Evolutionary conservation across 1,140 invertebrate genomes (phyloP).

Genomic region (Saccostrea glomerata): DNA sequence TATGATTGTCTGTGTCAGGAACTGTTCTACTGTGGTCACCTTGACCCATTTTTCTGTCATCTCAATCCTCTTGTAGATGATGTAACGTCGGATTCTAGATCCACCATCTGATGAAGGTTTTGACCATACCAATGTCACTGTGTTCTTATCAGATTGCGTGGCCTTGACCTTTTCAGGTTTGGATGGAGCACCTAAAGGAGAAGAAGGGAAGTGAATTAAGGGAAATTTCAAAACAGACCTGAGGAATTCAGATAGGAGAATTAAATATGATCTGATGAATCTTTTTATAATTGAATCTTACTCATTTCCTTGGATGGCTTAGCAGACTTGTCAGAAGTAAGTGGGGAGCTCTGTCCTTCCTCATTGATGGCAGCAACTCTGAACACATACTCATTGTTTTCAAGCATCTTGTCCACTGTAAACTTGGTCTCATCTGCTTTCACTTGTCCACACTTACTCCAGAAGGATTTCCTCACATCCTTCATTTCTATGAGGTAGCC

Average conservation of each 20-base stretch:
- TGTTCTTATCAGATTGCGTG: conserved; percentile 82
- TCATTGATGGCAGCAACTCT: conserved; percentile 95
- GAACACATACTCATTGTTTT: conserved; percentile 97
- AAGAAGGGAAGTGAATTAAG: conserved; percentile 32
- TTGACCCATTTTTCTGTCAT: conserved; percentile 68
- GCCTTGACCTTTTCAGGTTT: conserved; percentile 85
- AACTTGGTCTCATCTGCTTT: conserved; percentile 81
- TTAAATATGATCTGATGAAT: no score
- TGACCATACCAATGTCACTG: conserved; percentile 93
- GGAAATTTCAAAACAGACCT: not conserved
- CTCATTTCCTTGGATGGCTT: conserved; percentile 66
- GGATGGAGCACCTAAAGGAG: conserved; percentile 91
- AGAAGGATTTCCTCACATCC: conserved; percentile 87
- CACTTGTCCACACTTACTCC: conserved; percentile 76
- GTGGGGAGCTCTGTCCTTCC: conserved; percentile 67
- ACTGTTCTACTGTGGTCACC: conserved; percentile 82
- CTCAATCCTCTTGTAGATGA: conserved; percentile 81
- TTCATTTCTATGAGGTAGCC: conserved; percentile 93
- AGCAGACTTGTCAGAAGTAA: conserved; percentile 61
- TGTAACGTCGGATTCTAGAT: conserved; percentile 92
- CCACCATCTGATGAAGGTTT: conserved; percentile 88
- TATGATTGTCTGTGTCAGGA: conserved; percentile 82
- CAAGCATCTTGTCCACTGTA: conserved; percentile 92
- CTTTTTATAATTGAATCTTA: conserved; percentile 46
- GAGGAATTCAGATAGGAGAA: not conserved